phyloP scores from a whole-genome alignment of 2,888 invertebrate species.

The Acleris laterana region DNA sequence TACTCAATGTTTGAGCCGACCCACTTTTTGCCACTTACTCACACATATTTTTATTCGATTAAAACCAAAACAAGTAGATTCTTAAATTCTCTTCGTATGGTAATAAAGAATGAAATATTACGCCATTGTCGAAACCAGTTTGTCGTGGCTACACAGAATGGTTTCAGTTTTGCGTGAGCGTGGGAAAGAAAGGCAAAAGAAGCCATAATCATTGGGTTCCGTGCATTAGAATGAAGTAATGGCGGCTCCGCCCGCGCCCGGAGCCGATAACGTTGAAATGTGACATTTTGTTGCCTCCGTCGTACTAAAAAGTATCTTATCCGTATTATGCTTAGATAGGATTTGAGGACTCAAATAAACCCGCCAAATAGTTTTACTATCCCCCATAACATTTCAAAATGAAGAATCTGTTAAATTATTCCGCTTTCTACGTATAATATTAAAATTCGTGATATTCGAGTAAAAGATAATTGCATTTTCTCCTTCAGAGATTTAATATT shows the following conservation, averaged over 20 bases:
- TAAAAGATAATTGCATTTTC: slow-evolving; percentile 35
- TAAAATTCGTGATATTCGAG: slow-evolving; percentile 27
- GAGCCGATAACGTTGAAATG: slow-evolving; percentile 38
- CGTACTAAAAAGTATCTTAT: slow-evolving; percentile 35
- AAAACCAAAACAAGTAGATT: slow-evolving; percentile 48
- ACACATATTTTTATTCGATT: slow-evolving; percentile 49
- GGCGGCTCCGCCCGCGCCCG: slow-evolving; percentile 35
- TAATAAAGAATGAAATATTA: slow-evolving; percentile 52
- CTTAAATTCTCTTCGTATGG: slow-evolving; percentile 41
- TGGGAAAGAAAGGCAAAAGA: slow-evolving; percentile 48
- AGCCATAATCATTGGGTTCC: slow-evolving; percentile 43
- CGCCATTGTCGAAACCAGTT: slow-evolving; percentile 49
- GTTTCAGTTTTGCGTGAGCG: slow-evolving; percentile 54
- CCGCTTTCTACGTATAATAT: slow-evolving; percentile 17
- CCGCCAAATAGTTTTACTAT: slow-evolving; percentile 15
- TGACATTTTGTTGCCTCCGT: slow-evolving; percentile 31
- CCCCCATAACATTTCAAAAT: slow-evolving; percentile 3
- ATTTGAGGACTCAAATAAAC: not conserved
- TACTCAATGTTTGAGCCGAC: slow-evolving; percentile 65
- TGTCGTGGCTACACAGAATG: slow-evolving; percentile 40
- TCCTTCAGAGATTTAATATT: slow-evolving; percentile 35
- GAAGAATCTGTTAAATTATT: slow-evolving; percentile 17
- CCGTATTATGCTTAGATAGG: not conserved
- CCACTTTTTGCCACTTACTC: slow-evolving; percentile 58
- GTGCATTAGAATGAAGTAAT: slow-evolving; percentile 41